Conservation (phyloP, 2,888 invertebrate genomes). For the Eupithecia subfuscata region DNA sequence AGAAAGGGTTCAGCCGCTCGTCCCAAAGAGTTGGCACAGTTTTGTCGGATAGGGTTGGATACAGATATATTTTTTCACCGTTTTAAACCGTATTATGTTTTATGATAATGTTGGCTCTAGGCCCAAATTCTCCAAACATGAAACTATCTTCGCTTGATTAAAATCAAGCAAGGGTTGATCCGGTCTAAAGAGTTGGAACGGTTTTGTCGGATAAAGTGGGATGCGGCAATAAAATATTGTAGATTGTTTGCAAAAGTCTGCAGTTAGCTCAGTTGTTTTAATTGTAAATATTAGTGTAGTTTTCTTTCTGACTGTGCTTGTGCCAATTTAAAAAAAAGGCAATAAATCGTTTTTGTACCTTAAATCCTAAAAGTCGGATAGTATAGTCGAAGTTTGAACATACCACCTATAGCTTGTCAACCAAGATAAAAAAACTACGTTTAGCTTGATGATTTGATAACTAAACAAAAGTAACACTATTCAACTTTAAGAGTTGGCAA, state of each 20-base stretch:
- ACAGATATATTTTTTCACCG: background rate
- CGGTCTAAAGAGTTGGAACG: background rate
- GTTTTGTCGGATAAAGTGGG: constrained; percentile 1
- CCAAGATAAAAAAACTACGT: no score
- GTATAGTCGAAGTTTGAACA: no score
- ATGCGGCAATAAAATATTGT: no score
- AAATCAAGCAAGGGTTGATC: background rate
- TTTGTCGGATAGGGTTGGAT: background rate
- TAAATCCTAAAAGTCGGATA: background rate
- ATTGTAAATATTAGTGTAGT: no score
- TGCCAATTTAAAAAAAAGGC: no score
- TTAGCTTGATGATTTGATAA: no score
- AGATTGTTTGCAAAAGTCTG: no score
- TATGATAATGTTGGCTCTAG: background rate
- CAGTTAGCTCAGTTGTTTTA: no score
- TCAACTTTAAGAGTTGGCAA: background rate
- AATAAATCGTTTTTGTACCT: no score
- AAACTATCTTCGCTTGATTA: background rate
- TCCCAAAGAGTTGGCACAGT: constrained; percentile 22
- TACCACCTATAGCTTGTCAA: no score
- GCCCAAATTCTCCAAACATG: background rate
- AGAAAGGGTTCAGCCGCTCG: constrained; percentile 54
- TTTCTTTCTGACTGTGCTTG: no score
- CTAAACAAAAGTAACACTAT: background rate
- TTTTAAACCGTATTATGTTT: background rate